Conservation (phyloP, 2,113 vertebrate species). For the Mastomys natalensis region DNA sequence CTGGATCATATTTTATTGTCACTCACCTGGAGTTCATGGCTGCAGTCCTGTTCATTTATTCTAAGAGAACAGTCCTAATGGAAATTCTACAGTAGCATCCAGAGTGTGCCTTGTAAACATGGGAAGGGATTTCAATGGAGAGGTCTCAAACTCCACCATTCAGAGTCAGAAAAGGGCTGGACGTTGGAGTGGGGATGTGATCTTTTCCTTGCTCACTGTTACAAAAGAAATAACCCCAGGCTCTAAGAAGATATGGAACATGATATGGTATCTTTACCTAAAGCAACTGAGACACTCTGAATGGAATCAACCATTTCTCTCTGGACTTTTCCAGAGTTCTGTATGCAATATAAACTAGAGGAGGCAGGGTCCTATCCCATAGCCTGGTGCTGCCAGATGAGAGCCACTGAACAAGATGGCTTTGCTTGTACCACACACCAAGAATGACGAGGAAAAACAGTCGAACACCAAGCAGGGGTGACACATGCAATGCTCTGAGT, state of each 20-base stretch:
- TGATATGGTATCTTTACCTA: fast-evolving
- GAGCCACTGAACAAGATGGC: neutral
- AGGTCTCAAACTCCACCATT: neutral
- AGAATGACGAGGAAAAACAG: neutral
- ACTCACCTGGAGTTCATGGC: neutral
- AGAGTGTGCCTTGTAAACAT: neutral
- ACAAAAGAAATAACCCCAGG: neutral
- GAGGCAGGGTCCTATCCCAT: too few relatives aligned
- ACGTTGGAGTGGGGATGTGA: neutral
- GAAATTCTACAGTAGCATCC: neutral
- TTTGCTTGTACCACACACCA: neutral
- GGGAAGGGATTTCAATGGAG: fast-evolving
- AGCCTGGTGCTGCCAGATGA: neutral
- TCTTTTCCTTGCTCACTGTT: neutral
- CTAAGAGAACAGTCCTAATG: neutral
- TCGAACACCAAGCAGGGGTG: neutral
- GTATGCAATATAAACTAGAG: neutral
- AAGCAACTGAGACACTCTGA: neutral
- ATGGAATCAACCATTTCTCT: neutral
- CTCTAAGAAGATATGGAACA: neutral
- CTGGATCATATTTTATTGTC: neutral
- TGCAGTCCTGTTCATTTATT: too few relatives aligned
- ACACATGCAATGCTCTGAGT: neutral
- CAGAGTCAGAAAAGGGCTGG: neutral
- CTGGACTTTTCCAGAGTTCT: neutral